Percentiles rank a stretch among this genome's conserved stretches.
Evolutionary conservation across 2,888 invertebrate species (phyloP).

Genomic region (Philhelius pedissequus): DNA sequence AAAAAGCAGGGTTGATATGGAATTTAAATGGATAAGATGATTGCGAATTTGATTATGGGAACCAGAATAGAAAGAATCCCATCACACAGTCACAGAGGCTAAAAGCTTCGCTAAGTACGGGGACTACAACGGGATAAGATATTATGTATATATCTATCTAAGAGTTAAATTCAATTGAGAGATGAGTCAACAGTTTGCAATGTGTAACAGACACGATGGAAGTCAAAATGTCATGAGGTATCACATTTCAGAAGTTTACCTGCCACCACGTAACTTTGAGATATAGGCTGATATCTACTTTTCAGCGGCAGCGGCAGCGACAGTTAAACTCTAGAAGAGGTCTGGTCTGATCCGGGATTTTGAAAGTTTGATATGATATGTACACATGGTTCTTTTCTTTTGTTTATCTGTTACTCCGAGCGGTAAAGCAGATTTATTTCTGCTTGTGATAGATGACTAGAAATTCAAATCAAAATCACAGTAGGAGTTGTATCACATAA

Average conservation of each 20-base stretch:
- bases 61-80: slow-evolving; percentile 10
- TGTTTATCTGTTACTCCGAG: slow-evolving; percentile 58
- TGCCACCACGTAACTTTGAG: slow-evolving; percentile 15
- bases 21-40: slow-evolving; percentile 52
- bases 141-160: background rate
- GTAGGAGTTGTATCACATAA: slow-evolving; percentile 20
- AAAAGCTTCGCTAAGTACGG: slow-evolving; percentile 38
- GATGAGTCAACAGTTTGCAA: slow-evolving; percentile 35
- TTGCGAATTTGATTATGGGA: slow-evolving; percentile 58
- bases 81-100: slow-evolving; percentile 4
- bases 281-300: slow-evolving; percentile 27
- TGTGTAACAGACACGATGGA: slow-evolving; percentile 3
- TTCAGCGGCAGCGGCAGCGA: background rate
- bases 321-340: background rate
- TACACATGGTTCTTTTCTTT: background rate
- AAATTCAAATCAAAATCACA: slow-evolving; percentile 43
- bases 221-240: slow-evolving; percentile 61
- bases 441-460: slow-evolving; percentile 57
- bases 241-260: slow-evolving; percentile 38
- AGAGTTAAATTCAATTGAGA: slow-evolving; percentile 61
- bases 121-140: background rate
- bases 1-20: slow-evolving; percentile 22
- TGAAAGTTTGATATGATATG: slow-evolving; percentile 40
- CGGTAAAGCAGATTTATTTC: slow-evolving; percentile 22
- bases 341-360: slow-evolving; percentile 54